Evolutionary conservation across 2,113 vertebrate genomes (phyloP), one percentile per base, ranked within the genome.

Genomic region (Brachyistius frenatus): DNA sequence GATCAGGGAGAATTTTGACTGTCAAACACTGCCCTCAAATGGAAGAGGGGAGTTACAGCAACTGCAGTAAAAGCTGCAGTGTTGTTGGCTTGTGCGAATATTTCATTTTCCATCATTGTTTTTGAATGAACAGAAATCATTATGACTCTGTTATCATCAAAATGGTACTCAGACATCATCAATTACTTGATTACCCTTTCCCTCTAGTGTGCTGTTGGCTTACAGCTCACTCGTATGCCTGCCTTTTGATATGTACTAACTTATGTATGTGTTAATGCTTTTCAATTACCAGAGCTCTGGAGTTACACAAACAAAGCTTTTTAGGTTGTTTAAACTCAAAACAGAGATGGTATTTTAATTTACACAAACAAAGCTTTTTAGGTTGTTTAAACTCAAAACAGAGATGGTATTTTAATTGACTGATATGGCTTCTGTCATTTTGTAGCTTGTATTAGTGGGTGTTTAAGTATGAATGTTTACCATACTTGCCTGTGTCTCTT

Each of bases 1-100:
- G 57, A 71, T 70, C 36, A n/a, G 46, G 58, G 49, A 1, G 58
- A 31, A 37, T 41, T 71, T 68, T 16, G 50, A 47, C 66, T 82
- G 76, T 68, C 63, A 47, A 85, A 93, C 80, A 93, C 88, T 94
- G 94, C 94, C 93, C 92, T 87, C 94, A 89, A 90, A 90, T 93
- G 95, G 86, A 73, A 33, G 14, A 77, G 44, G 53, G 60, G 13
- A 4, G 78, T 69, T 50, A 72, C 3, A 70, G 81, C 78, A 86
- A 46, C 73, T 80, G 69, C 84, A 89, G 87, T 66, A 67, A 66
- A 64, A 13, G 74, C 56, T 86, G 83, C 86, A 81, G 76, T 64
- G 62, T 68, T 57, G 23, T 72, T 47, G 41, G 33, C 32, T 69
- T 50, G 15, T 61, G 72, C 44, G 44, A 53, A 49, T 53, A 32